phyloP scores from a whole-genome alignment of 2,888 invertebrate genomes.

The Eupsilia transversa region DNA sequence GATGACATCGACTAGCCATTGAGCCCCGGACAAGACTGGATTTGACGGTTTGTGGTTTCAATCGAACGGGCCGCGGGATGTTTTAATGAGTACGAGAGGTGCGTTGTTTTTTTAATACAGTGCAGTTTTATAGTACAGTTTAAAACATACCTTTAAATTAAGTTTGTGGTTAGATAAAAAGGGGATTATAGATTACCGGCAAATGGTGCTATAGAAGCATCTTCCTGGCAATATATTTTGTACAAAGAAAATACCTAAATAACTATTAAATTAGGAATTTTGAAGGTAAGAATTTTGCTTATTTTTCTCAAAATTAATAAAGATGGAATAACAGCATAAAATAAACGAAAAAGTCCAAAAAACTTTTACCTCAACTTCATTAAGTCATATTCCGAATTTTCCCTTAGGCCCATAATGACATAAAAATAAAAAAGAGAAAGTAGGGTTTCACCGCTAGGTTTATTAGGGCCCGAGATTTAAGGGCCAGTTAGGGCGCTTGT shows the following conservation, averaged over 20 bases:
- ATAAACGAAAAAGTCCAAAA: conserved; percentile 16
- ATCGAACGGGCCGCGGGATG: conserved; percentile 60
- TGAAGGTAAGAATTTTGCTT: neutral
- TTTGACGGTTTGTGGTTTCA: conserved; percentile 72
- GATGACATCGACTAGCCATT: conserved; percentile 67
- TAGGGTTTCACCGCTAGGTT: conserved; percentile 57
- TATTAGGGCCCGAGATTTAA: conserved; percentile 63
- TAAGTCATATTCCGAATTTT: conserved; percentile 45
- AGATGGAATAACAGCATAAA: neutral
- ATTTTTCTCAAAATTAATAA: neutral
- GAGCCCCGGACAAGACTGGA: conserved; percentile 68
- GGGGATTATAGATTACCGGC: neutral
- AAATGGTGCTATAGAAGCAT: neutral
- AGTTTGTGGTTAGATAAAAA: neutral
- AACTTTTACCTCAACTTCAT: conserved; percentile 46
- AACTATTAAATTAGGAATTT: too few relatives aligned
- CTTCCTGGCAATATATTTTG: neutral
- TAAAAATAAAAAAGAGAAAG: conserved; percentile 64
- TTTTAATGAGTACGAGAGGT: conserved; percentile 66
- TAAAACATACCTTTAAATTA: too few relatives aligned
- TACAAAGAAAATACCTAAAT: neutral
- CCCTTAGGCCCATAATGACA: conserved; percentile 55
- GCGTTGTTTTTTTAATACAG: conserved; percentile 43
- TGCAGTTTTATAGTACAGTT: neutral
- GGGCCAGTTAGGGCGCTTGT: conserved; percentile 49